Conservation (phyloP, 2,797 vertebrate species). For the Phrynocephalus vlangalii region DNA sequence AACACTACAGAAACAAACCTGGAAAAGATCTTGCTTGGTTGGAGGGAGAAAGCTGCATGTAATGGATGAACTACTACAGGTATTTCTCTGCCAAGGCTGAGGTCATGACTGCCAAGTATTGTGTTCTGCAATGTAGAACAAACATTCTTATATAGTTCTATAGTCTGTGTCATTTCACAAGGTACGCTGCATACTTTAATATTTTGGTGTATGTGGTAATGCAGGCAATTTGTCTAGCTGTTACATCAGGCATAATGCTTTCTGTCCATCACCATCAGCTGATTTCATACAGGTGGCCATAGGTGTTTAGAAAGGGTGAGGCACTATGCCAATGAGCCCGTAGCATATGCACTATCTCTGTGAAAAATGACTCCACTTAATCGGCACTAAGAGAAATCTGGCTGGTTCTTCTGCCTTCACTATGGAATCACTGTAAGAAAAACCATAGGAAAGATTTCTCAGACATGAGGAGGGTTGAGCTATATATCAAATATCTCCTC, state of each 20-base stretch:
- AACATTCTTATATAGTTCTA: not conserved
- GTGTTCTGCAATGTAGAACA: conserved; percentile 1
- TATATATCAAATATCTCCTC: not conserved
- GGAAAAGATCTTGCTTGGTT: not conserved
- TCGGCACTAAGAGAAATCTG: conserved; percentile 16
- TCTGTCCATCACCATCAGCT: not conserved
- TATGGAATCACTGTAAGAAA: not conserved
- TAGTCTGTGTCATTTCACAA: not conserved
- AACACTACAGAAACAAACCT: not conserved
- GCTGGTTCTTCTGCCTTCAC: not conserved
- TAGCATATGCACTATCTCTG: not conserved
- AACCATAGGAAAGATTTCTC: not conserved
- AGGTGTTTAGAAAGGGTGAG: conserved; percentile 22
- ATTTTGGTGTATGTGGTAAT: not conserved
- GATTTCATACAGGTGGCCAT: conserved; percentile 2
- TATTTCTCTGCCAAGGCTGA: not conserved
- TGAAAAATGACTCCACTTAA: conserved; percentile 31
- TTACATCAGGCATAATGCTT: conserved; percentile 2
- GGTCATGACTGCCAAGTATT: not conserved
- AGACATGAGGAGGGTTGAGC: not conserved
- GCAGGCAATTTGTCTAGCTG: conserved; percentile 7
- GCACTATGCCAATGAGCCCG: not conserved
- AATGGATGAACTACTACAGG: not conserved
- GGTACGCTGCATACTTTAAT: not conserved
- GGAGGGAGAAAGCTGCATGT: not conserved